Percentiles rank a stretch among this genome's conserved stretches.
These are phyloP conservation scores for Trichogramma pretiosum DNA, from an alignment of 1,140 invertebrate genomes.

Conservation along the genomic window DNA sequence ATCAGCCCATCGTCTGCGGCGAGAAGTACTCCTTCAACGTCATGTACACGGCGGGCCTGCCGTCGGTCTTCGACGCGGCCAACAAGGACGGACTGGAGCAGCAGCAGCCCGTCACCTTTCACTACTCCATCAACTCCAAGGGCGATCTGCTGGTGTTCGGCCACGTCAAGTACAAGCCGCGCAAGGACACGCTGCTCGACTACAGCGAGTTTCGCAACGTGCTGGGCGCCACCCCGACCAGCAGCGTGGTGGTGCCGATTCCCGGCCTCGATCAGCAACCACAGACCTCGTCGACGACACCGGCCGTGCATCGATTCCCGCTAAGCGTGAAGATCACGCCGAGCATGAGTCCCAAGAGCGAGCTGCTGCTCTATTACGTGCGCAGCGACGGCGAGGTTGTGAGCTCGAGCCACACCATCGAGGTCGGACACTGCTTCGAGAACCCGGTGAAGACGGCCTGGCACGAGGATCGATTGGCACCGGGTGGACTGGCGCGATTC, in stretches of 20 bases:
- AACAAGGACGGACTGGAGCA: slow-evolving; percentile 14
- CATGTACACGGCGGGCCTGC: slow-evolving; percentile 32
- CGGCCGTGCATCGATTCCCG: slow-evolving; percentile 30
- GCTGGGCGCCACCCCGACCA: slow-evolving; percentile 29
- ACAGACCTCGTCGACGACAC: too few species aligned
- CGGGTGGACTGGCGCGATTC: slow-evolving; percentile 45
- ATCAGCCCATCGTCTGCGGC: slow-evolving; percentile 37
- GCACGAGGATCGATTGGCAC: slow-evolving; percentile 39
- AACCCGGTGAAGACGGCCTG: slow-evolving; percentile 49
- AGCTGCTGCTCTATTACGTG: slow-evolving; percentile 69
- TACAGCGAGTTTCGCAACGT: slow-evolving; percentile 40
- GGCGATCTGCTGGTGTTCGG: slow-evolving; percentile 37
- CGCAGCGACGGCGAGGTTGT: slow-evolving; percentile 65
- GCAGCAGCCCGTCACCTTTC: slow-evolving; percentile 34
- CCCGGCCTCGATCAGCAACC: too few species aligned
- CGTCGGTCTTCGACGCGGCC: slow-evolving; percentile 11
- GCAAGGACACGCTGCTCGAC: slow-evolving; percentile 33
- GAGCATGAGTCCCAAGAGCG: slow-evolving; percentile 65
- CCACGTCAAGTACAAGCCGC: slow-evolving; percentile 36
- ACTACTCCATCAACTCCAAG: slow-evolving; percentile 42
- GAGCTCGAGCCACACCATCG: slow-evolving; percentile 44
- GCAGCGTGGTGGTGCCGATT: slow-evolving; percentile 28
- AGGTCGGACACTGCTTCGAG: slow-evolving; percentile 44
- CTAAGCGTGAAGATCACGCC: slow-evolving; percentile 48
- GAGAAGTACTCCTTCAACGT: slow-evolving; percentile 42